phyloP scores from a whole-genome alignment of 1,140 invertebrate genomes.

The Panagrolaimus sp. region DNA sequence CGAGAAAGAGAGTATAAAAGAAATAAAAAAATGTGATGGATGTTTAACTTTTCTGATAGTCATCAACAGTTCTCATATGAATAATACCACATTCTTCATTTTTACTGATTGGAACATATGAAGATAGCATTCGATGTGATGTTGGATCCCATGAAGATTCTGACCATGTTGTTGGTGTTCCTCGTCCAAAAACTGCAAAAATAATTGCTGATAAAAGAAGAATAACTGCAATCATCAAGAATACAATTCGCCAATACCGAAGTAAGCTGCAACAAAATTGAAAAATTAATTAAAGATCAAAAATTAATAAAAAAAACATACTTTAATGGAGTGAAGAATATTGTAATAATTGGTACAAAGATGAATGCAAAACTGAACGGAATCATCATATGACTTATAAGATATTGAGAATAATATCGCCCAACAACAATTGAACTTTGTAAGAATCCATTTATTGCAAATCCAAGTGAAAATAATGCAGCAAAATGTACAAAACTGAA shows the following conservation, averaged over 20 bases:
- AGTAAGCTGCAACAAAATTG: constrained; percentile 22
- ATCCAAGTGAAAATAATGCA: constrained; percentile 29
- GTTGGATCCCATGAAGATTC: constrained; percentile 26
- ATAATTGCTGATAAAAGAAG: constrained; percentile 19
- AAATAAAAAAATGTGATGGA: too few species aligned
- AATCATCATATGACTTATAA: constrained; percentile 30
- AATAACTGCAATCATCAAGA: constrained; percentile 17
- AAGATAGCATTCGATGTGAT: constrained; percentile 22
- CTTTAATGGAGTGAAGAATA: constrained; percentile 28
- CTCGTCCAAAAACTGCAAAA: constrained; percentile 27
- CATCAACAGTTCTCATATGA: constrained; percentile 18
- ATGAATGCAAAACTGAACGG: constrained; percentile 30
- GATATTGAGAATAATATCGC: constrained; percentile 34
- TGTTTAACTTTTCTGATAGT: neutral
- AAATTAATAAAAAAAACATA: constrained; percentile 26
- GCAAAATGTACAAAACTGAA: constrained; percentile 16
- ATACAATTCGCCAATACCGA: constrained; percentile 25
- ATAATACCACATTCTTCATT: constrained; percentile 28
- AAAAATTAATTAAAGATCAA: neutral
- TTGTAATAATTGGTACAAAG: constrained; percentile 25
- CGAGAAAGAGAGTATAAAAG: too few species aligned
- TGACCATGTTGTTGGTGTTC: constrained; percentile 11
- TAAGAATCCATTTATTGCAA: constrained; percentile 30
- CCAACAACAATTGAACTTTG: constrained; percentile 30
- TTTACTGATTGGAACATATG: constrained; percentile 9